Conservation (phyloP, 2,797 vertebrate genomes). For the Thalassophryne amazonica region DNA sequence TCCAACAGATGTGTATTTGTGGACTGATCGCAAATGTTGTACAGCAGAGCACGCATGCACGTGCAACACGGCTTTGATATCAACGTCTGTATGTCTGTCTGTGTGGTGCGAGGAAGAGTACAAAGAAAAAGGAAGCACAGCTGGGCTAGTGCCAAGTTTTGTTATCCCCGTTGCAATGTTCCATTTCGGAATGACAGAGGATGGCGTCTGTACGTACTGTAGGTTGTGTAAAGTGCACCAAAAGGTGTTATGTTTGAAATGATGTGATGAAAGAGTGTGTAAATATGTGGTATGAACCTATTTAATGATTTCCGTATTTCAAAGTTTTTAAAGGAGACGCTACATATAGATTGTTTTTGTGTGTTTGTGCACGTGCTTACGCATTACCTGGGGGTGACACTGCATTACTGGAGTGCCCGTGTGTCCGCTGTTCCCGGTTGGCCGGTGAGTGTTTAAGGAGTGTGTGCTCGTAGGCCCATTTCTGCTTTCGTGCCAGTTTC, state of each 20-base stretch:
- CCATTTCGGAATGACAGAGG: constrained; percentile 44
- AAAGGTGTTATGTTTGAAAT: constrained; percentile 42
- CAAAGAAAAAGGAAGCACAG: constrained; percentile 18
- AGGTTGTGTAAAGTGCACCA: constrained; percentile 1
- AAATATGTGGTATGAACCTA: constrained; percentile 13
- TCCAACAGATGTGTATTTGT: background rate
- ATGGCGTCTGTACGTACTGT: constrained; percentile 30
- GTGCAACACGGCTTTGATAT: constrained; percentile 25
- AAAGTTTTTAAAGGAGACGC: background rate
- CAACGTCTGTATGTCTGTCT: constrained; percentile 38
- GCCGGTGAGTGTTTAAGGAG: constrained; percentile 26
- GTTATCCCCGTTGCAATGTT: constrained; percentile 34
- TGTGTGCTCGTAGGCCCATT: constrained; percentile 43
- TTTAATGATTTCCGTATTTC: background rate
- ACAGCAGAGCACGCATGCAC: background rate
- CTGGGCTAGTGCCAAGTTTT: constrained; percentile 41
- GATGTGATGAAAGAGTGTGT: constrained; percentile 3
- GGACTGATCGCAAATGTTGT: background rate
- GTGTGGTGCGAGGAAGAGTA: constrained; percentile 33
- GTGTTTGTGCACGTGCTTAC: background rate
- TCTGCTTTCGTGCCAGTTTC: constrained; percentile 43
- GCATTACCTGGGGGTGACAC: constrained; percentile 78
- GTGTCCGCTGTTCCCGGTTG: constrained; percentile 49
- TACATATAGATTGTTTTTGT: background rate
- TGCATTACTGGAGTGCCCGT: constrained; percentile 63